Base-by-base conservation (phyloP, 2,797 vertebrate species). In the Scyliorhinus canicula region DNA sequence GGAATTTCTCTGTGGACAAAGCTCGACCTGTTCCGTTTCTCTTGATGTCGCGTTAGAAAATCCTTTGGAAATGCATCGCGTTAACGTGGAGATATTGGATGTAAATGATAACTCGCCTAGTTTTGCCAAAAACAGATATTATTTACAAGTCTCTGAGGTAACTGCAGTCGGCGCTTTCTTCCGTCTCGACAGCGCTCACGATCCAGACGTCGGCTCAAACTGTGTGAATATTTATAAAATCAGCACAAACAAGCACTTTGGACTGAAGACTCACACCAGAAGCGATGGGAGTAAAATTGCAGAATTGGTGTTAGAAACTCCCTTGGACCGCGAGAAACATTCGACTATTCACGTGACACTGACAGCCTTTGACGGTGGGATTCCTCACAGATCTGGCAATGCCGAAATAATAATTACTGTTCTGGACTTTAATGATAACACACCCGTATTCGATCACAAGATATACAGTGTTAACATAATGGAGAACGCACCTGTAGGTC, bases 241-340 rank as follows among this genome's bases (percentile, higher is more conserved):
- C 60, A 93, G 35, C 91, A 26, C 40, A 93, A 93, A 69, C 26
- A 40, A 67, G 21, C 24, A 50, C 63, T 93, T 93, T n/a, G 91
- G 63, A 1, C 40, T 69, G 60, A 93, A 91, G 31, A 95, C 95
- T 9, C 57, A 95, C 0, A 86, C 60, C 1, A 93, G 82, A 12
- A 1, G n/a, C 28, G 67, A 35, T 0, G 95, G 95, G 0, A 69
- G 95, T 95, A 95, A 96, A 96, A 86, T 95, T 6, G 95, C 35
- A 6, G 96, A 97, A 2, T 3, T 97, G 0, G 95, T 96, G 0
- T 95, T 97, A 0, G 95, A 97, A 31, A 96, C 96, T 0, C 96
- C 97, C 0, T 90, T 97, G 1, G 97, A 97, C 95, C 96, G 97
- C 21, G 97, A 97, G 63, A 88, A 96, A 0, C 90, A 95, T 2